Percentiles rank a stretch among this genome's conserved stretches.
Evolutionary conservation across 2,888 invertebrate genomes (phyloP).

Genomic region (Pharmacophagus antenor): DNA sequence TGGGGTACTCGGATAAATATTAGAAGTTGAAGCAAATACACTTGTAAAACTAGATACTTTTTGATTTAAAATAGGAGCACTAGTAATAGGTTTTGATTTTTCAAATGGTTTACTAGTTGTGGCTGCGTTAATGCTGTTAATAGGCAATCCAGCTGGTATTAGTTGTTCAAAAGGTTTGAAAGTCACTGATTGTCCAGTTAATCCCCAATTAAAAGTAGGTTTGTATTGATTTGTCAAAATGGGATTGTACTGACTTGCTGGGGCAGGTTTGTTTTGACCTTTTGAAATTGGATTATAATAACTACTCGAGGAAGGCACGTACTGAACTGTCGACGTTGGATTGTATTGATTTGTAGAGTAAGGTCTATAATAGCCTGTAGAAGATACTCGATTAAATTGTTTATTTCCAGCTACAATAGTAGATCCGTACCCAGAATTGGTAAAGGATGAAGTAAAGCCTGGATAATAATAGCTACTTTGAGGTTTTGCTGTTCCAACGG

Average conservation of each 20-base stretch:
- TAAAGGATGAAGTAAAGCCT: conserved; percentile 18
- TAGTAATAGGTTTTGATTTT: conserved; percentile 4
- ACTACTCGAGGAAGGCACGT: conserved; percentile 14
- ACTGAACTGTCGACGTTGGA: conserved; percentile 8
- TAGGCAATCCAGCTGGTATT: background rate
- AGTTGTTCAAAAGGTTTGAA: conserved; percentile 7
- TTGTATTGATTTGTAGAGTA: background rate
- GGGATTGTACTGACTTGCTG: conserved; percentile 10
- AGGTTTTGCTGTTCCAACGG: conserved; percentile 28
- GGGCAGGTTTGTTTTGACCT: conserved; percentile 11
- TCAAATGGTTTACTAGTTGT: conserved; percentile 18
- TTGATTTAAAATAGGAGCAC: background rate
- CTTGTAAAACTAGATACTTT: conserved; percentile 8
- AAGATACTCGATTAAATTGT: conserved; percentile 8
- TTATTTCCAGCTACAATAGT: conserved; percentile 7
- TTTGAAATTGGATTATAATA: background rate
- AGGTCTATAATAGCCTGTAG: background rate
- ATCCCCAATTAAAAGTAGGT: conserved; percentile 18
- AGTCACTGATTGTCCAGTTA: conserved; percentile 2
- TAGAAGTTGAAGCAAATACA: background rate
- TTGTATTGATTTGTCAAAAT: conserved; percentile 12
- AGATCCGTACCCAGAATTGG: conserved; percentile 18
- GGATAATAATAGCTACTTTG: conserved; percentile 21
- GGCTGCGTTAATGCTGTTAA: conserved; percentile 1
- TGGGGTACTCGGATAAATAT: background rate